Evolutionary conservation across 2,888 invertebrate species (phyloP), one percentile per base, ranked within the genome.

Genomic region (Dasypogon diadema): DNA sequence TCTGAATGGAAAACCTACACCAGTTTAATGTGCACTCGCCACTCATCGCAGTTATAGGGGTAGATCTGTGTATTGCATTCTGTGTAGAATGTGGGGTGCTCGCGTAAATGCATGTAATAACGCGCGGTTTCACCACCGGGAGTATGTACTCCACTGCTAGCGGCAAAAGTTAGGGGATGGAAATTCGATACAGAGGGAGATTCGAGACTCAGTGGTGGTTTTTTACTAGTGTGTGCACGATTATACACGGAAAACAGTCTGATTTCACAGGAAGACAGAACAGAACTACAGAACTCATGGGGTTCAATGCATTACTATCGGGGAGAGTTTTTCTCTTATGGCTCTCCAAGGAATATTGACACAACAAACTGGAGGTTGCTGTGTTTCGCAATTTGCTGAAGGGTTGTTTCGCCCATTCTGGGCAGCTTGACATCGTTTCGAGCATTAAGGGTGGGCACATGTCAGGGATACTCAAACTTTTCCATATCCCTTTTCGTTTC

Each of bases 1-100:
- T 5, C 26, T 68, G 65, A 68, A 68, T 68, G 65, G 65, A 26
- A 48, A 48, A 48, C 46, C 46, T 68, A 68, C 48, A 68, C 65
- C 48, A 68, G 48, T 16, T 26, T 22, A 22, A 4, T 14, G 22
- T 22, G 14, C n/a, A 21, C 14, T 16, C 46, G n/a, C n/a, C 26
- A 56, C n/a, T 3, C 8, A 6, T 26, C 12, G 55, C 56, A 42
- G 12, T 12, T 22, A 18, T 26, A 56, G 56, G 56, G 54, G 8
- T 48, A 48, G 24, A 8, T 22, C 22, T 24, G 21, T 65, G 65
- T 21, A 22, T 22, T 65, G 65, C 48, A 46, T 46, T 46, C 46
- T 65, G 46, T 42, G 2, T 12, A 2, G 10, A 26, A 37, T 21
- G 34, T 60, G 12, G 60, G 60, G 34, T 60, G 60, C 37, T 34